phyloP scores from a whole-genome alignment of 2,888 invertebrate genomes.

The Eurytoma californica region DNA sequence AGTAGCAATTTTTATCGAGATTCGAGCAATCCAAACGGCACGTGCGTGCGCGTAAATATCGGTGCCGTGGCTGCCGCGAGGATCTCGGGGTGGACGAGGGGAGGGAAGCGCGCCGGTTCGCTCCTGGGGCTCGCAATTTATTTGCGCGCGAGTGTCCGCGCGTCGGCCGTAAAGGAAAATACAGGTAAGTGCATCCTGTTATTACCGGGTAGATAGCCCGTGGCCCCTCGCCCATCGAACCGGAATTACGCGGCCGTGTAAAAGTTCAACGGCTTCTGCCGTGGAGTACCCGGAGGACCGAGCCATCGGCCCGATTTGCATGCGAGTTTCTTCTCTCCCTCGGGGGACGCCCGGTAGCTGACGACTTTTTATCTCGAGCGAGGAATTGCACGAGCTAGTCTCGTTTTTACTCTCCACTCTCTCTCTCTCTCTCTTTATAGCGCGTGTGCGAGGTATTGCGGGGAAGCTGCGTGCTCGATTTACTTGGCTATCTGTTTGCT shows the following conservation, averaged over 20 bases:
- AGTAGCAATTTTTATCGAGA: no score
- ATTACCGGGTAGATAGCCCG: slow-evolving; percentile 29
- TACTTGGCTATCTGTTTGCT: background rate
- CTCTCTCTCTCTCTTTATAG: slow-evolving; percentile 17
- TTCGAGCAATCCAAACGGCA: background rate
- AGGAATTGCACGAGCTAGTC: background rate
- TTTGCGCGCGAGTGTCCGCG: background rate
- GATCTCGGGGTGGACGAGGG: slow-evolving; percentile 46
- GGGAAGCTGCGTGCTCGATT: slow-evolving; percentile 36
- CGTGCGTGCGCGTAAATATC: background rate
- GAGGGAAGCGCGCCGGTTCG: slow-evolving; percentile 51
- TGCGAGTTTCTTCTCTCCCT: background rate
- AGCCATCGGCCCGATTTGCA: slow-evolving; percentile 60
- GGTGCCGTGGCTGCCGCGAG: background rate
- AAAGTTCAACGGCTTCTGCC: slow-evolving; percentile 42
- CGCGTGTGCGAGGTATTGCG: background rate
- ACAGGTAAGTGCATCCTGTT: slow-evolving; percentile 55
- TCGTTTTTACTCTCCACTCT: background rate
- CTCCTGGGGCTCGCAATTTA: background rate
- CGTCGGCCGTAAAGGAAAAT: slow-evolving; percentile 53
- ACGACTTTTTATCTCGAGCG: slow-evolving; percentile 27
- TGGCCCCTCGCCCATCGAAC: slow-evolving; percentile 57
- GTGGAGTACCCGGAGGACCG: slow-evolving; percentile 64
- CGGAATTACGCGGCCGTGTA: slow-evolving; percentile 57
- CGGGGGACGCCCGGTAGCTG: background rate